A percentile compares a stretch with the other conserved stretches of the same genome.
These are phyloP conservation scores for Neolamprologus hecqui DNA, from an alignment of 2,113 vertebrate genomes.

Conservation along the genomic window DNA sequence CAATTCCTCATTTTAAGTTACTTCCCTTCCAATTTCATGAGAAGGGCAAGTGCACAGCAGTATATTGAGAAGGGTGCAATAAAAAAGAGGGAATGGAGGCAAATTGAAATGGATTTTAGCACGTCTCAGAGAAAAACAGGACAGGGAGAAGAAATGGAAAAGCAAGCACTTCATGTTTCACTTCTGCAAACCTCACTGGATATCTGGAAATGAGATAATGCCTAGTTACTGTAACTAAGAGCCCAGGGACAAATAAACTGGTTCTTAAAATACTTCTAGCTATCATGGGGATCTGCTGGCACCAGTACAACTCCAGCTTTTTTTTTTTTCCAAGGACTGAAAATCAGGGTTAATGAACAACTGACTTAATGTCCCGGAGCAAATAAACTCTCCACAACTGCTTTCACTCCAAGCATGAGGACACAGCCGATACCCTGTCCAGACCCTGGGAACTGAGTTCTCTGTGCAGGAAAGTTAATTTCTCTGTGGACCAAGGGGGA, in stretches of 20 bases:
- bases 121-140: conserved; percentile 3
- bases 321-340: not conserved
- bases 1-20: conserved; percentile 29
- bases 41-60: not conserved
- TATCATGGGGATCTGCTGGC: not conserved
- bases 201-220: conserved; percentile 33
- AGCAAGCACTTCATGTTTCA: conserved; percentile 51
- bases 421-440: not conserved
- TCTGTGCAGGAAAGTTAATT: not conserved
- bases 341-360: conserved; percentile 42
- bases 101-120: not conserved
- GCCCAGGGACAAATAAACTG: conserved; percentile 28
- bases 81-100: not conserved
- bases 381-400: conserved; percentile 19
- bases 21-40: conserved; percentile 5
- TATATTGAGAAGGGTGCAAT: not conserved
- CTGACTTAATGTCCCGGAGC: conserved; percentile 13
- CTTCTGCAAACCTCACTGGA: conserved; percentile 40
- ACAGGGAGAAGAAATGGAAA: not conserved
- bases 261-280: not conserved
- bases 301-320: not conserved
- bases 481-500: not conserved
- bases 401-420: not conserved
- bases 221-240: conserved; percentile 33
- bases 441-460: not conserved